A percentile compares a stretch with the other conserved stretches of the same genome.
Conservation (phyloP, 2,113 vertebrate species). For the Atlantisia rogersi region DNA sequence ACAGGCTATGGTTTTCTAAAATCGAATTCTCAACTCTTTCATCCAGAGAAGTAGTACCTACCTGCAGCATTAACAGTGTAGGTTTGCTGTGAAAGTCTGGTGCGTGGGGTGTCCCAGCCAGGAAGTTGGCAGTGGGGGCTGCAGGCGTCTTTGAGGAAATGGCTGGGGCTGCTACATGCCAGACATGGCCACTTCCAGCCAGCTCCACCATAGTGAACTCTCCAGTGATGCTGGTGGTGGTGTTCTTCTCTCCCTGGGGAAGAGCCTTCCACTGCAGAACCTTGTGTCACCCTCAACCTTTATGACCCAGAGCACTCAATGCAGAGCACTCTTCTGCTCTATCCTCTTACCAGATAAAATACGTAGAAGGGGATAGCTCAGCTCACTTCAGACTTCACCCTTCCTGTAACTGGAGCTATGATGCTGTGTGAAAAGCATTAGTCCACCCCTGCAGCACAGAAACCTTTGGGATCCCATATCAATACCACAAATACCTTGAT, state of each 20-base stretch:
- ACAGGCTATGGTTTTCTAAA: background rate
- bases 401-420: background rate
- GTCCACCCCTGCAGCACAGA: background rate
- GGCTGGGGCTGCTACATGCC: background rate
- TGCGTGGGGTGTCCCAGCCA: background rate
- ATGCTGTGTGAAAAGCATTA: background rate
- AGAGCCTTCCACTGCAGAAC: background rate
- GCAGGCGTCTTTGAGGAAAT: background rate
- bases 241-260: background rate
- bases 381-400: background rate
- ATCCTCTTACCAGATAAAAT: background rate
- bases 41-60: background rate
- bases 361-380: background rate
- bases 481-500: background rate
- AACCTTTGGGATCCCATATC: background rate
- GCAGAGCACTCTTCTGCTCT: background rate
- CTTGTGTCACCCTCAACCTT: rapidly evolving
- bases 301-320: background rate
- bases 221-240: background rate
- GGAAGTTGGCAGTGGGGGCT: rapidly evolving
- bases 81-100: background rate
- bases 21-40: background rate
- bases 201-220: background rate
- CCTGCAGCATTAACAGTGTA: background rate
- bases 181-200: background rate